Percentiles rank a stretch among this genome's conserved stretches.
Conservation (phyloP, 1,140 invertebrate species). For the Hylyphantes graminicola region DNA sequence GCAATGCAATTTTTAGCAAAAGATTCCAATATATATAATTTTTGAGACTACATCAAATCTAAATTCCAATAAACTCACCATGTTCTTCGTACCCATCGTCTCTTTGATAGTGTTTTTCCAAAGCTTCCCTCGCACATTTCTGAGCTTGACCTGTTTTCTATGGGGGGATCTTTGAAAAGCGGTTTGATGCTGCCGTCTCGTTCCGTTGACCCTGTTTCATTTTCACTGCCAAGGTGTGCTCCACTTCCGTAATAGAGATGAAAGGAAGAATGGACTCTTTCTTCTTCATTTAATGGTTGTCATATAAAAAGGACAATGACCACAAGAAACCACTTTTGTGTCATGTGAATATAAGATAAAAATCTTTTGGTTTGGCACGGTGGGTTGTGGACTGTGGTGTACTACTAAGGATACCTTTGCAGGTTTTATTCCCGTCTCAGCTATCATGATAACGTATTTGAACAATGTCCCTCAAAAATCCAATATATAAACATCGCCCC, state of each 20-base stretch:
- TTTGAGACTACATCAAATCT: not conserved
- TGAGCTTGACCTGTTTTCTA: not conserved
- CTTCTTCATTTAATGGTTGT: not conserved
- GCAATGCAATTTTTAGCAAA: not conserved
- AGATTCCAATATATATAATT: not conserved
- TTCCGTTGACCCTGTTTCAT: slow-evolving; percentile 11
- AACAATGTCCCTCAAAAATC: too few relatives aligned
- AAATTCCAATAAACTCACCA: slow-evolving; percentile 4
- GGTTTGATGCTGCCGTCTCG: not conserved
- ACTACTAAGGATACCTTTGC: too few relatives aligned
- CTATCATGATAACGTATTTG: too few relatives aligned
- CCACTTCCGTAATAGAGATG: not conserved
- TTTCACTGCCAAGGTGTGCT: slow-evolving; percentile 19
- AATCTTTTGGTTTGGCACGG: too few relatives aligned
- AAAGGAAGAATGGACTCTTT: not conserved
- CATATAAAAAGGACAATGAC: too few relatives aligned
- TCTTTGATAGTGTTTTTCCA: not conserved
- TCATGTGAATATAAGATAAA: too few relatives aligned
- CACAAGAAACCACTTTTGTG: too few relatives aligned
- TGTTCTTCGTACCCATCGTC: slow-evolving; percentile 1
- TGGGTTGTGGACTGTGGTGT: too few relatives aligned
- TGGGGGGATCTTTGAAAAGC: too few relatives aligned
- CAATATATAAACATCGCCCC: too few relatives aligned
- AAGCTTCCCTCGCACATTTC: too few relatives aligned
- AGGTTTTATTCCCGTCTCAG: too few relatives aligned